These are phyloP conservation scores for Philaethria dido DNA, from an alignment of 2,888 invertebrate species.

Conservation along the genomic window DNA sequence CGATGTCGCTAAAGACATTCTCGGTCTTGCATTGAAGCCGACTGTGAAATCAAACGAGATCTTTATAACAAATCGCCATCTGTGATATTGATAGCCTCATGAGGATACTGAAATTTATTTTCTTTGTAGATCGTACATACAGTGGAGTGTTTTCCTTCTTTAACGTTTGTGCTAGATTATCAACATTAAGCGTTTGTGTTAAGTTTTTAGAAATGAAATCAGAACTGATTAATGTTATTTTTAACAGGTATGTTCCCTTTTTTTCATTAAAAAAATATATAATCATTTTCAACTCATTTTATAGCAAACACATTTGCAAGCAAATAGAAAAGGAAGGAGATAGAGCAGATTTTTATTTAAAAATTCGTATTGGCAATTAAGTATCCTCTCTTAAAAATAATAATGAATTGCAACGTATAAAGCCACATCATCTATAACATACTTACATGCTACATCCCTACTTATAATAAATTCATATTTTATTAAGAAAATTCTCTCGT, in stretches of 20 bases:
- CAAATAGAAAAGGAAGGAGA: background rate
- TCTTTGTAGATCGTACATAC: slow-evolving; percentile 57
- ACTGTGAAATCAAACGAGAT: slow-evolving; percentile 56
- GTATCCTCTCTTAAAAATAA: too few relatives aligned
- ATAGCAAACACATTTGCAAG: background rate
- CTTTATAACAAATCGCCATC: slow-evolving; percentile 74
- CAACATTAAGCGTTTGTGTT: slow-evolving; percentile 41
- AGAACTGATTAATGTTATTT: slow-evolving; percentile 18
- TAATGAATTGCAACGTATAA: too few relatives aligned
- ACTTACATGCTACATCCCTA: background rate
- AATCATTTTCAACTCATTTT: background rate
- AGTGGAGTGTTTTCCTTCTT: slow-evolving; percentile 70
- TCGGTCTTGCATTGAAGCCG: slow-evolving; percentile 50
- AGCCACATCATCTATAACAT: background rate
- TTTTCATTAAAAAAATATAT: background rate
- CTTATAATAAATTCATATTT: background rate
- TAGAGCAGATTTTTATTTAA: too few relatives aligned
- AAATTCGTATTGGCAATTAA: too few relatives aligned
- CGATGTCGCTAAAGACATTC: slow-evolving; percentile 60
- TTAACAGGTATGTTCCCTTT: slow-evolving; percentile 9
- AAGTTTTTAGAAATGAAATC: background rate
- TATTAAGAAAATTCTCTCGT: background rate
- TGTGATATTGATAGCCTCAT: slow-evolving; percentile 72
- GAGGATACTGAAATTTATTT: slow-evolving; percentile 70
- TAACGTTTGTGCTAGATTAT: slow-evolving; percentile 52